Conservation (phyloP, 2,888 invertebrate genomes). For the Megastigmus dorsalis region DNA sequence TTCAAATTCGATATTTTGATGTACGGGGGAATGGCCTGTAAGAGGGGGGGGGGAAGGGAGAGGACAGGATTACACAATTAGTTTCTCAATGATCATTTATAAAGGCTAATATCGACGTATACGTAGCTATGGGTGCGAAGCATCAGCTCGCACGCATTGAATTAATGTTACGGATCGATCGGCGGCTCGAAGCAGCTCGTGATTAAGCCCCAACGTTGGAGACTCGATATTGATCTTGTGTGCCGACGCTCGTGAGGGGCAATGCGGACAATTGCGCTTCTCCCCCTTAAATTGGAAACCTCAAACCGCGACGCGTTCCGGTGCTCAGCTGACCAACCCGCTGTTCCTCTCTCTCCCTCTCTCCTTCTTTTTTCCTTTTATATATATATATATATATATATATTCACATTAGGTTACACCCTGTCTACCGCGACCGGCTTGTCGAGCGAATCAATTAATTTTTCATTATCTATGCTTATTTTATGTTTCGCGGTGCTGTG, state of each 20-base stretch:
- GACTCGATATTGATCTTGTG: constrained; percentile 25
- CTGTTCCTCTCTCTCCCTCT: no score
- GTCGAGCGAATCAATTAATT: constrained; percentile 2
- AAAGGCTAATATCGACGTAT: not conserved
- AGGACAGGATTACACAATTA: not conserved
- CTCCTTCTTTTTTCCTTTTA: no score
- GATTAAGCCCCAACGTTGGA: constrained; percentile 13
- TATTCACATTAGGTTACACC: not conserved
- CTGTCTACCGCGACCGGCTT: not conserved
- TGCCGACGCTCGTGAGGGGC: no score
- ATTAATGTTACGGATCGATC: constrained; percentile 12
- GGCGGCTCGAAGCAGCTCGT: not conserved
- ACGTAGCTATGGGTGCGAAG: not conserved
- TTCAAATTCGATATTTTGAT: no score
- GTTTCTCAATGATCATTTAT: not conserved
- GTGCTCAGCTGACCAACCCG: not conserved
- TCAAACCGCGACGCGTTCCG: not conserved
- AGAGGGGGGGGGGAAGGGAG: no score
- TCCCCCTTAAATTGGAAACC: constrained; percentile 36
- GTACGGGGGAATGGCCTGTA: no score
- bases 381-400: no score
- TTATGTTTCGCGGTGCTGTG: not conserved
- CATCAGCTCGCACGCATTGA: not conserved
- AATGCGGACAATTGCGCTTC: constrained; percentile 17
- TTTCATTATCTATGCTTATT: not conserved